Evolutionary conservation across 2,888 invertebrate genomes (phyloP).

Genomic region (Leistus spinibarbis): DNA sequence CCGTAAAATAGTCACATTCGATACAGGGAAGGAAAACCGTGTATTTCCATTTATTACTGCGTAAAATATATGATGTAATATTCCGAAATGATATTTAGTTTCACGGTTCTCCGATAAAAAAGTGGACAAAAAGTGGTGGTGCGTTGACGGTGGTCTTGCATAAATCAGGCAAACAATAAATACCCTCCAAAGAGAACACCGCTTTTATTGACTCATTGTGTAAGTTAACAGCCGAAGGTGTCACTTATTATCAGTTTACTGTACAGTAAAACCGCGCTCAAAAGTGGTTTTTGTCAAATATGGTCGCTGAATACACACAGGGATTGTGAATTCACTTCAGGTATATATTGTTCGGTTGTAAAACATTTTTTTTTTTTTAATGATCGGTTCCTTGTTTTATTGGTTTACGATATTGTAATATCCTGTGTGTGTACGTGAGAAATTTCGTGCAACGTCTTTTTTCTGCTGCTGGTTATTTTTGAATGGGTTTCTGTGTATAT

Average conservation of each 20-base stretch:
- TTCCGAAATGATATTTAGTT: too few relatives aligned
- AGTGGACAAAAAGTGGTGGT: too few relatives aligned
- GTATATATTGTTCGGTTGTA: slow-evolving; percentile 22
- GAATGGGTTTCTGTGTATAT: neutral
- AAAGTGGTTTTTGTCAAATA: slow-evolving; percentile 36
- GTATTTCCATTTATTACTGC: too few relatives aligned
- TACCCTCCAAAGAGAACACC: neutral
- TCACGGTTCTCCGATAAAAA: too few relatives aligned
- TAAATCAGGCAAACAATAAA: neutral
- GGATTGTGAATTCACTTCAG: slow-evolving; percentile 24
- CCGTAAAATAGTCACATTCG: too few relatives aligned
- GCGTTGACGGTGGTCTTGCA: neutral
- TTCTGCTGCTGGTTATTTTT: neutral
- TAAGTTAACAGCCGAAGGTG: slow-evolving; percentile 16
- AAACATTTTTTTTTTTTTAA: neutral
- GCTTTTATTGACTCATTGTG: slow-evolving; percentile 24
- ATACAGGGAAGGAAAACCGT: too few relatives aligned
- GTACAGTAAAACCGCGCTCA: slow-evolving; percentile 9
- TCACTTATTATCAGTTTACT: slow-evolving; percentile 19
- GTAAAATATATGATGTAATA: too few relatives aligned
- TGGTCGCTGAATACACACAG: slow-evolving; percentile 5
- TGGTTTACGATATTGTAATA: neutral
- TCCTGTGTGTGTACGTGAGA: neutral
- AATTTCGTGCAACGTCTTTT: neutral
- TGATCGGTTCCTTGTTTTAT: neutral